These are phyloP conservation scores for Umimayanthus chanpuru DNA, from an alignment of 92 coral and sea anemone genomes.

Conservation along the genomic window DNA sequence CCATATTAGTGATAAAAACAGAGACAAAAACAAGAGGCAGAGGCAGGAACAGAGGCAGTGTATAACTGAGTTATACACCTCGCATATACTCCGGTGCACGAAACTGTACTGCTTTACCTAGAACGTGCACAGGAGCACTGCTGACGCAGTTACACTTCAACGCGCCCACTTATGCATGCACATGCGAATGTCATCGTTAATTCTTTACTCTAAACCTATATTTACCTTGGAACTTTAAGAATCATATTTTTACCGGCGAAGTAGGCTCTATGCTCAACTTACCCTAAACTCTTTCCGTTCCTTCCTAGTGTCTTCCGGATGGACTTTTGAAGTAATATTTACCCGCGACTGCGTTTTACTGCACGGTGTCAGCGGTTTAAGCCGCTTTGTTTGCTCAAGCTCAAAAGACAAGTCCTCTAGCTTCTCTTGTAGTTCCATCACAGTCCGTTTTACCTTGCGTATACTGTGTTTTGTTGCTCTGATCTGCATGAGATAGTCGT, in stretches of 20 bases:
- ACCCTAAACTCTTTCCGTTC: slow-evolving; percentile 20
- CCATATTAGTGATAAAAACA: too few species aligned
- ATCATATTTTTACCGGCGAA: not conserved
- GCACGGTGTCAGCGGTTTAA: slow-evolving; percentile 74
- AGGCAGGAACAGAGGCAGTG: too few species aligned
- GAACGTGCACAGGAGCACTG: too few species aligned
- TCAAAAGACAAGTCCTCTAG: slow-evolving; percentile 68
- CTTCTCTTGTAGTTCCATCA: slow-evolving; percentile 71
- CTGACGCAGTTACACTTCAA: not conserved
- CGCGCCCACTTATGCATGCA: not conserved
- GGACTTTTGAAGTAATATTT: not conserved
- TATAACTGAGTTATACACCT: too few species aligned
- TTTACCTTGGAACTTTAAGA: too few species aligned
- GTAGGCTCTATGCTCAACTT: not conserved
- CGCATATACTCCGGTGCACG: too few species aligned
- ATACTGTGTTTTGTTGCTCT: slow-evolving; percentile 66
- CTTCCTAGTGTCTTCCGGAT: not conserved
- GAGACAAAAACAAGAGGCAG: not conserved
- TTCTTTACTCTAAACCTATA: too few species aligned
- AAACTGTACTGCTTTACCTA: too few species aligned
- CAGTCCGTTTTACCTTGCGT: slow-evolving; percentile 67
- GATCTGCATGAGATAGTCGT: slow-evolving; percentile 75
- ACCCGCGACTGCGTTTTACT: slow-evolving; percentile 18
- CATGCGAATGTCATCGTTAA: not conserved
- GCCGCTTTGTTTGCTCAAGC: slow-evolving; percentile 70